Base-by-base conservation (phyloP, 1,140 invertebrate species). In the Drosophila arizonae region DNA sequence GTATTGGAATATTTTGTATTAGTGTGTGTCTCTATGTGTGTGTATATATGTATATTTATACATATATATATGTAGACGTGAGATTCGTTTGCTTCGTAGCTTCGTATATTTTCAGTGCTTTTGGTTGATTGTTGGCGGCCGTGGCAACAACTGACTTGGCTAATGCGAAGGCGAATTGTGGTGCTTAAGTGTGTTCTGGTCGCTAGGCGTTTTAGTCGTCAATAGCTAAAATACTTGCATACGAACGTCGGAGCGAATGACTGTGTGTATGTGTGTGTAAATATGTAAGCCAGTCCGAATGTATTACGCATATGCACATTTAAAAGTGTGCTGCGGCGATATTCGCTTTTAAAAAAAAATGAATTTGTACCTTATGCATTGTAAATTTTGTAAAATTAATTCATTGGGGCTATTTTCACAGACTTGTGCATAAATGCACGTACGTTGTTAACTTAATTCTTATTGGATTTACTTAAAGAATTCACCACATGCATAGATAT, bases 81-180 rank as follows among this genome's bases (percentile, higher is more conserved):
- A 84, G 79, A 82, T 88, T 87, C 82, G 79, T 77, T 78, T 69
- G 28, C 28, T 30, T 30, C 28, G 75, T 86, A 80, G 74, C 71
- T 85, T 78, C 75, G 78, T 86, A 72, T 78, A 72, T 78, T 75
- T 76, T 80, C 70, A 73, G 74, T 84, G 71, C 71, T 75, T 76
- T 85, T 81, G 82, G 71, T 78, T 86, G 80, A 86, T 79, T 78
- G 78, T 81, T 87, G 81, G 79, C 81, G 81, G 81, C 82, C 75
- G 76, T 75, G 72, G 76, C 67, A 78, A 76, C 62, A 72, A 70
- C 72, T 69, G 67, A 74, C 75, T 72, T 78, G 81, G 79, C 79
- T 85, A 85, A 81, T 64, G 65, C 60, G 58, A 70, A 75, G 60
- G 55, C 60, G 54, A 70, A 64, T 60, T 71, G 72, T 61, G 33